A percentile compares a stretch with the other conserved stretches of the same genome.
Evolutionary conservation across 2,888 invertebrate species (phyloP).

Genomic region (Lypha dubia): DNA sequence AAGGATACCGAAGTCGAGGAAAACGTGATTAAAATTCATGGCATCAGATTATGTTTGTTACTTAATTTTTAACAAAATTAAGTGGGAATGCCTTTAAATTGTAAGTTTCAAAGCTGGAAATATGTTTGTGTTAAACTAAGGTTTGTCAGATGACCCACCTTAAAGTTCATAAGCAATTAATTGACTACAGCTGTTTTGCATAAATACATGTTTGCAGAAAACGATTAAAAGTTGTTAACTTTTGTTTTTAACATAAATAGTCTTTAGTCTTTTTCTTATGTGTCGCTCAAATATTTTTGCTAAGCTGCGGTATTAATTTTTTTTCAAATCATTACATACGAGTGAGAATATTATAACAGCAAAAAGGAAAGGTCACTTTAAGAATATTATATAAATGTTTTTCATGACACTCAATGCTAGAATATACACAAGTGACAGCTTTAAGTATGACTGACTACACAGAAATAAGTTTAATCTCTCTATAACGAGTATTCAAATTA

Average conservation of each 20-base stretch:
- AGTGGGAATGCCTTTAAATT: not conserved
- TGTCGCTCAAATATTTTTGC: no score
- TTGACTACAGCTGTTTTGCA: no score
- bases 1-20: not conserved
- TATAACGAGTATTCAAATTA: slow-evolving; percentile 29
- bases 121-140: no score
- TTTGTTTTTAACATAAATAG: no score
- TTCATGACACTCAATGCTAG: not conserved
- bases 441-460: not conserved
- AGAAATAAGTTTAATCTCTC: slow-evolving; percentile 10
- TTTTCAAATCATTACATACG: no score
- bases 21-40: not conserved
- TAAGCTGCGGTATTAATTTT: no score
- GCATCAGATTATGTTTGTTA: not conserved
- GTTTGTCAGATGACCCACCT: no score
- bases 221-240: no score
- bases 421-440: not conserved
- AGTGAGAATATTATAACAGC: not conserved
- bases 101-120: no score
- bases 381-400: slow-evolving; percentile 7
- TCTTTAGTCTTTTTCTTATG: no score
- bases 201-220: no score
- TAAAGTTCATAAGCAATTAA: no score
- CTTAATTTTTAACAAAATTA: not conserved
- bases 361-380: not conserved